Evolutionary conservation across 2,888 invertebrate genomes (phyloP).

Genomic region (Euphydryas editha): DNA sequence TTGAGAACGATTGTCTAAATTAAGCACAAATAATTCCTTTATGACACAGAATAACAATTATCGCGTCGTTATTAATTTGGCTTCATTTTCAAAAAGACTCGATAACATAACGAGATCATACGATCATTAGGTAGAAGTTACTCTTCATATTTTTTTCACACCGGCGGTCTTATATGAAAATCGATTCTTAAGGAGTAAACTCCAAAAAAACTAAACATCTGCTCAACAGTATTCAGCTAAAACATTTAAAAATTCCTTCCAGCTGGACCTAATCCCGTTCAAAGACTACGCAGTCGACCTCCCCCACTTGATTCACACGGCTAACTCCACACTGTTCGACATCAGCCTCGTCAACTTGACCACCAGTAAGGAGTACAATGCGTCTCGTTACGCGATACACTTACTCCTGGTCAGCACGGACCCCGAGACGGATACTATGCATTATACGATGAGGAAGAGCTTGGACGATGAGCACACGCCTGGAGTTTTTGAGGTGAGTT

Average conservation of each 20-base stretch:
- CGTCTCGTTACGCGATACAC: constrained; percentile 85
- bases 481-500: constrained; percentile 86
- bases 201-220: no score
- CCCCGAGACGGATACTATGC: constrained; percentile 62
- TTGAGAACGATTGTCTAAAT: no score
- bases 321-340: constrained; percentile 86
- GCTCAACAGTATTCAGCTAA: neutral
- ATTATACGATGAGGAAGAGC: constrained; percentile 76
- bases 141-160: no score
- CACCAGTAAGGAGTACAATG: constrained; percentile 69
- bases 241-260: constrained; percentile 25
- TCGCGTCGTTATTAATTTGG: no score
- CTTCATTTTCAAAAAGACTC: no score
- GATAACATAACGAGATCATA: no score
- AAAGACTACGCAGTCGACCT: constrained; percentile 76
- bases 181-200: no score
- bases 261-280: constrained; percentile 81
- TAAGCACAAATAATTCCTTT: no score
- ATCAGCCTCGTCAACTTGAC: constrained; percentile 82
- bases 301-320: constrained; percentile 86
- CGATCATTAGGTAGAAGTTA: no score
- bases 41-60: no score
- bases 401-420: constrained; percentile 80
- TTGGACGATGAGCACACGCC: constrained; percentile 90
- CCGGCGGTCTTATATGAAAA: no score